Evolutionary conservation across 2,113 vertebrate genomes (phyloP).

Genomic region (Labrus mixtus): DNA sequence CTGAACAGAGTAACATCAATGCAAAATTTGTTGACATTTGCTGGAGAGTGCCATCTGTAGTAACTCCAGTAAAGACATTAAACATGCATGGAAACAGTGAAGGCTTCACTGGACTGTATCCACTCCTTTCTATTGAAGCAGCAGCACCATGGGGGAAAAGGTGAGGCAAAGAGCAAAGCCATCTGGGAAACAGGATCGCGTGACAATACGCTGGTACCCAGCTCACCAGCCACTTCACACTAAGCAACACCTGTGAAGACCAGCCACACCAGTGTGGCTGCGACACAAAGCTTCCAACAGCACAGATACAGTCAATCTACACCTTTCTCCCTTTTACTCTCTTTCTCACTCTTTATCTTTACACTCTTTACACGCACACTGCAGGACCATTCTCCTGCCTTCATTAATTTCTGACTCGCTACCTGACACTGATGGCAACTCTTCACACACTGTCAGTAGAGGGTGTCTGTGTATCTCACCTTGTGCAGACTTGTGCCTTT

Average conservation of each 20-base stretch:
- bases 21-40: constrained; percentile 44
- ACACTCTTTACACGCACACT: constrained; percentile 10
- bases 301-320: constrained; percentile 11
- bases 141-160: background rate
- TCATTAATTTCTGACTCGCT: constrained; percentile 38
- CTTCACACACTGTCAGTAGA: constrained; percentile 40
- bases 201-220: constrained; percentile 48
- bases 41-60: constrained; percentile 40
- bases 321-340: background rate
- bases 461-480: constrained; percentile 40
- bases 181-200: constrained; percentile 43
- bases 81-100: constrained; percentile 61
- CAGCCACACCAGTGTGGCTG: background rate
- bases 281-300: constrained; percentile 19
- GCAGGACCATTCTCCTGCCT: constrained; percentile 4
- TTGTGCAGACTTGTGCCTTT: constrained; percentile 25
- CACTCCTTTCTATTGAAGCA: constrained; percentile 13
- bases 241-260: constrained; percentile 49
- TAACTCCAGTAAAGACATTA: constrained; percentile 49
- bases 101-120: constrained; percentile 32
- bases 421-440: constrained; percentile 47
- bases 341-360: background rate
- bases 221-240: constrained; percentile 55
- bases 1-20: constrained; percentile 20
- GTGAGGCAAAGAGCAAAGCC: constrained; percentile 31